Base-by-base conservation (phyloP, 1,140 invertebrate genomes). In the Laupala kohalensis region DNA sequence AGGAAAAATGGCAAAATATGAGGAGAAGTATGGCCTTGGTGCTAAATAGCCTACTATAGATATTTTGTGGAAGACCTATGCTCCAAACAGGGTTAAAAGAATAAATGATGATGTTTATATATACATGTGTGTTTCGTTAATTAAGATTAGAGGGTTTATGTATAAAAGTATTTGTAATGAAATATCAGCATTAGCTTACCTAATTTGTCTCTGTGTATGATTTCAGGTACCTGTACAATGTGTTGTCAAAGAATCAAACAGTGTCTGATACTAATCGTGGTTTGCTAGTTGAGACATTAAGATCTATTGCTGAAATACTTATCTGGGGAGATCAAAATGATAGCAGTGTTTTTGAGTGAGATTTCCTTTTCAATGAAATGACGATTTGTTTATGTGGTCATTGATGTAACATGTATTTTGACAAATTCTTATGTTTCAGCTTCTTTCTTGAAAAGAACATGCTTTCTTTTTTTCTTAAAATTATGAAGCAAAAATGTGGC, bases 261-360 rank as follows among this genome's bases (percentile, higher is more conserved):
- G 96, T 99, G 0, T 96, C 93, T 19, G 97, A 99, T 77, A 90
- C 90, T 75, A 99, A 99, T 79, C 87, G 93, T 76, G 90, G 93
- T 27, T 85, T 98, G 19, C 81, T 99, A n/a, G 96, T 99, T 15
- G 97, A 99, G 83, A 98, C 95, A 0, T 82, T 99, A 68, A 85
- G 96, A 75, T 97, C 94, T 62, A 99, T 99, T 77, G 95, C 97
- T 25, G 97, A 99, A 84, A 99, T 99, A 79, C 84, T 99, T 12
- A 99, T 99, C 79, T 99, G 98, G 97, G 97, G 98, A 27, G 98
- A 99, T 84, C 97, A 99, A 84, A 99, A 99, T 89, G 98, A 99
- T 81, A 95, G 95, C 74, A 92, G 95, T 73, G 96, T 99, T 29
- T 99, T 99, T 85, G 97, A 99, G 97, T 99, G 87, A 90, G 92